These are phyloP conservation scores for Lucilia sericata DNA, from an alignment of 1,140 invertebrate species.

Conservation along the genomic window DNA sequence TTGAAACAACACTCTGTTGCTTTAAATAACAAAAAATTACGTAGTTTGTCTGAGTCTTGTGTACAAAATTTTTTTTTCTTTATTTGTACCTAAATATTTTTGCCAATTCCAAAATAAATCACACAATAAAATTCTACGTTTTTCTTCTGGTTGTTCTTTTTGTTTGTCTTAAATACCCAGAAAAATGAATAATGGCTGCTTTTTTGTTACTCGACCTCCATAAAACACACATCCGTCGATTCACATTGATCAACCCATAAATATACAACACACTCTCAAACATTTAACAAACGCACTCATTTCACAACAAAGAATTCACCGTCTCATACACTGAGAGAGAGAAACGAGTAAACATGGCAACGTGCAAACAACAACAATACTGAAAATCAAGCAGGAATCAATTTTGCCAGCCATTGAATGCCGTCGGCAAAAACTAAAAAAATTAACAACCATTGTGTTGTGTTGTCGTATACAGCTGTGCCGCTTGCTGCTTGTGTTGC, in stretches of 20 bases:
- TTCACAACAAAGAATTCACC: neutral
- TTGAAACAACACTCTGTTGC: neutral
- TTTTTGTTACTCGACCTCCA: constrained; percentile 46
- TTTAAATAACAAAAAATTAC: neutral
- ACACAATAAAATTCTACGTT: neutral
- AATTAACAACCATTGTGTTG: neutral
- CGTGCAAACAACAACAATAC: neutral
- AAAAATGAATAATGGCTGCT: constrained; percentile 64
- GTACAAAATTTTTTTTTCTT: no score
- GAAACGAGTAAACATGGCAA: constrained; percentile 8
- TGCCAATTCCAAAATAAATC: neutral
- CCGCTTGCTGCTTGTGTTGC: neutral
- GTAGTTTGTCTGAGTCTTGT: neutral
- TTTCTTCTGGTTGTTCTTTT: neutral
- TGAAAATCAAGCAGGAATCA: neutral
- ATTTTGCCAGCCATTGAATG: constrained; percentile 37
- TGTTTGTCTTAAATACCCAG: constrained; percentile 42
- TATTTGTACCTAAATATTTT: neutral
- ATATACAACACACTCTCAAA: constrained; percentile 42
- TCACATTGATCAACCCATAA: constrained; percentile 58
- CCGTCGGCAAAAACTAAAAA: constrained; percentile 37
- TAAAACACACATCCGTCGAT: constrained; percentile 56
- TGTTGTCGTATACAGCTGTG: neutral
- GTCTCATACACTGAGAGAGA: neutral
- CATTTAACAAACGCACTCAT: constrained; percentile 36